A percentile compares a stretch with the other conserved stretches of the same genome.
Evolutionary conservation across 2,797 vertebrate species (phyloP).

Genomic region (Pipistrellus nathusii): DNA sequence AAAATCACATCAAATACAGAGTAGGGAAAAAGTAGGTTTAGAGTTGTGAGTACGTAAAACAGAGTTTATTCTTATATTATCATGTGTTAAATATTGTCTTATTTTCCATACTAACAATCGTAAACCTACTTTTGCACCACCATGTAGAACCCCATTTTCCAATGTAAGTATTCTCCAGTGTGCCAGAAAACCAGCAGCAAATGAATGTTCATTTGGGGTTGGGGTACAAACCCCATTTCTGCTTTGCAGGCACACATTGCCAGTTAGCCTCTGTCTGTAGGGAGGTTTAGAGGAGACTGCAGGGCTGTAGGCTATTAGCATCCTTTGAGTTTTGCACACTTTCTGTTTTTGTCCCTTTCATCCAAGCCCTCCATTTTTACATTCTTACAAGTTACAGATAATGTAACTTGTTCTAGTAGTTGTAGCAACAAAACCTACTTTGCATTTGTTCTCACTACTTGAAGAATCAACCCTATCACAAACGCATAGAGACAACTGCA

Average conservation of each 20-base stretch:
- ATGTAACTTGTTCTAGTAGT: background rate
- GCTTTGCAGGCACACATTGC: background rate
- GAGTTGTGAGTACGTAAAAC: background rate
- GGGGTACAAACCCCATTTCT: background rate
- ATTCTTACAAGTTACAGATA: background rate
- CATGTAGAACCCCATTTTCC: background rate
- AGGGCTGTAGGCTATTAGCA: background rate
- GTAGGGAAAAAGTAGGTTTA: background rate
- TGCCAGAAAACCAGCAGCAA: background rate
- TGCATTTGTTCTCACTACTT: background rate
- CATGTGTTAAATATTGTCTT: too few species aligned
- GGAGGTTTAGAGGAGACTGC: fast-evolving
- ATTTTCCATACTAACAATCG: background rate
- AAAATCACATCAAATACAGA: background rate
- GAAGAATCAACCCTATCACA: background rate
- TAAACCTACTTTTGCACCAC: background rate
- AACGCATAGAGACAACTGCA: background rate
- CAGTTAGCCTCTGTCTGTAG: background rate
- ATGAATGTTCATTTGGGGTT: background rate
- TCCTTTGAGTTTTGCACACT: background rate
- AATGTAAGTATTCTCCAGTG: background rate
- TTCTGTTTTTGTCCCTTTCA: background rate
- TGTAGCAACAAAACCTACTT: background rate
- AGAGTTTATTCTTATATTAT: too few species aligned
- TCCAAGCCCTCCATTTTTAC: background rate